These are phyloP conservation scores for Gavia stellata DNA, from an alignment of 2,113 vertebrate species.

Conservation along the genomic window DNA sequence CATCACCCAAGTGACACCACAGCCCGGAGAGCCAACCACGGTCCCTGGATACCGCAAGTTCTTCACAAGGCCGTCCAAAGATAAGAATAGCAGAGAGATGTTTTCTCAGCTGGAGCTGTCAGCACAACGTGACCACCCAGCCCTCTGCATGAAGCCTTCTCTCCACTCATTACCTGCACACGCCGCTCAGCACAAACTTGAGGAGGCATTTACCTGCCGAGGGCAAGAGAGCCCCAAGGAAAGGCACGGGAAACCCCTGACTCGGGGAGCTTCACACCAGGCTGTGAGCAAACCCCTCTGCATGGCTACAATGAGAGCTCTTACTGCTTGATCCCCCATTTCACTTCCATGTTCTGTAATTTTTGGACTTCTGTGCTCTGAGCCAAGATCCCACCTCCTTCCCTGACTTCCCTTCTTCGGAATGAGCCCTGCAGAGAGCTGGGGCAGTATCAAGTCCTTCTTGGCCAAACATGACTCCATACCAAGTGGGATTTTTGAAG, in stretches of 20 bases:
- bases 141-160: background rate
- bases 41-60: background rate
- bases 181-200: background rate
- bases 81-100: background rate
- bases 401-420: background rate
- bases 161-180: background rate
- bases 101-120: background rate
- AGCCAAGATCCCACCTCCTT: background rate
- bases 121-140: background rate
- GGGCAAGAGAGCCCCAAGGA: background rate
- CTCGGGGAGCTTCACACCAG: background rate
- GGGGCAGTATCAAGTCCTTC: background rate
- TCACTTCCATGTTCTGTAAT: background rate
- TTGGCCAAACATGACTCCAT: background rate
- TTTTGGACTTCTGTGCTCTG: background rate
- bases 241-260: background rate
- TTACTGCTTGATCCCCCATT: background rate
- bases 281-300: background rate
- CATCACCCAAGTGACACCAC: background rate
- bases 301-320: background rate
- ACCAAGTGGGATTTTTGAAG: background rate
- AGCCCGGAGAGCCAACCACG: background rate
- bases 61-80: background rate
- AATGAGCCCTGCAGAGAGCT: background rate
- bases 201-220: background rate